Evolutionary conservation across 2,113 vertebrate genomes (phyloP), one percentile per base, ranked within the genome.

Genomic region (Spea multiplicata): DNA sequence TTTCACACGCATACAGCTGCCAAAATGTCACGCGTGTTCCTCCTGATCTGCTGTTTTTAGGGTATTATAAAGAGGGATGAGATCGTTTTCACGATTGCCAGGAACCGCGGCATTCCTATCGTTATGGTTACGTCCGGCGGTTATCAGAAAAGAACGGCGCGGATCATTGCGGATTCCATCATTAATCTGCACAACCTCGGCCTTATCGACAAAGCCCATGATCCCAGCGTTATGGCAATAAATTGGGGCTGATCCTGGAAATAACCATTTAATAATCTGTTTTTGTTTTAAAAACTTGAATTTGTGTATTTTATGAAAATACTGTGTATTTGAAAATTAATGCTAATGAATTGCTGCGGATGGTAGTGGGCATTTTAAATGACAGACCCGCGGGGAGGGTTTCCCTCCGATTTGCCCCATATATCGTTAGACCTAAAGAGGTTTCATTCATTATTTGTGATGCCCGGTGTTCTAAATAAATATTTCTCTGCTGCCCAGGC

Each of bases 51-150:
- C 46, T n/a, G 44, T 70, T 61, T 71, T 44, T 88, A 99, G 97
- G 97, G 97, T 62, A 93, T 99, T 2, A 87, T 98, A 68, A 93
- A 92, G 82, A 91, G 97, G 73, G 97, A 99, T 6, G 95, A 97
- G 83, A 82, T 96, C 0, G 93, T 98, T 76, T 99, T 99, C 91
- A 89, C 84, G 47, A 87, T 93, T 0, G 95, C 95, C 0, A 85
- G 92, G 1, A 84, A 84, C 5, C 89, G 84, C 4, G 84, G 87
- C 0, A 84, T 98, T 45, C 97, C 97, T 3, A 94, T 99, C 79
- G 91, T 99, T 52, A 99, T 98, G 97, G 91, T 99, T 82, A 98
- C 97, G 0, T 98, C 97, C 0, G 97, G 97, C 0, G 97, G 97
- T 4, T 98, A 98, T 87, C 96, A 97, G 92, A 97, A 95, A 89